Base-by-base conservation (phyloP, 2,797 vertebrate genomes). In the Myripristis murdjan region DNA sequence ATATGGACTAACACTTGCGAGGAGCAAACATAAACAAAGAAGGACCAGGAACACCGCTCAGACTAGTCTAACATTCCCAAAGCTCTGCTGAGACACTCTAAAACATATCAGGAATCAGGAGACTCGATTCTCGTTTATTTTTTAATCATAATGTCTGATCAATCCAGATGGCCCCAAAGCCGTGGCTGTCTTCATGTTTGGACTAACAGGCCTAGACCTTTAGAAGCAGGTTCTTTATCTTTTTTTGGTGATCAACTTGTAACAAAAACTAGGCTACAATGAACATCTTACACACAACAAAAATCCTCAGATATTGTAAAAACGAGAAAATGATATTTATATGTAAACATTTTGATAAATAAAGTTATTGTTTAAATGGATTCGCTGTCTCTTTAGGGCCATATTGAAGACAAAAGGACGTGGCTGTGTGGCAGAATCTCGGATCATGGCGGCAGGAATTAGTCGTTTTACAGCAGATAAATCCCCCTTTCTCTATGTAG, bases 321-420 rank as follows among this genome's bases (percentile, higher is more conserved):
- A 88, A 88, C 89, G 93, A 96, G 95, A 96, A 96, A 95, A 96
- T 82, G 90, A 97, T 98, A 99, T 99, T 98, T 99, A 99, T 99
- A 99, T 99, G 97, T 98, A 95, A 88, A 96, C 95, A 92, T 96
- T 99, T 98, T 97, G 93, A 97, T 98, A 98, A 97, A 97, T 98
- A 98, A 98, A 97, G 94, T 92, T 95, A 96, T 93, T 94, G 95
- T 96, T 96, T 96, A 91, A 93, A 94, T 88, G 83, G 86, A 88
- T 81, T 55, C 69, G 4, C 70, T 85, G 83, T 89, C 55, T 89
- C 65, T 80, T 2, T 12, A 73, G 64, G 72, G 41, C n/a, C 53
- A 57, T 66, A 5, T 61, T 47, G 28, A 24, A 39, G 43, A 6
- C 46, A 16, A 20, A 11, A 14, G 44, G 28, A 47, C 43, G 18